Conservation (phyloP, 2,888 invertebrate species). For the Acrobasis suavella region DNA sequence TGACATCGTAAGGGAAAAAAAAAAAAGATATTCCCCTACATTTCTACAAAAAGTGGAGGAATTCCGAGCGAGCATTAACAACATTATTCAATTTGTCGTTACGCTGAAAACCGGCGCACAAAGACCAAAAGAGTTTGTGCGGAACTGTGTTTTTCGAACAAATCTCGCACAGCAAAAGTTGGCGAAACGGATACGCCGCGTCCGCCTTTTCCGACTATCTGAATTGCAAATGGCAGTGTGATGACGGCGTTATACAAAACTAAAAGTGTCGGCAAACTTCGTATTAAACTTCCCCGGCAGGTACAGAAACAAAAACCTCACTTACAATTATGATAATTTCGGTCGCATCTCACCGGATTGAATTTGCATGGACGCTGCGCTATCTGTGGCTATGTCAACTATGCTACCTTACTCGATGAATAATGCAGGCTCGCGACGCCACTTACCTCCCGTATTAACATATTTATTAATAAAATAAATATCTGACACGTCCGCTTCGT, state of each 20-base stretch:
- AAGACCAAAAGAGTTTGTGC: constrained; percentile 14
- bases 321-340: constrained; percentile 80
- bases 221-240: constrained; percentile 78
- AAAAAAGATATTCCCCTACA: constrained; percentile 2
- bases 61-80: constrained; percentile 18
- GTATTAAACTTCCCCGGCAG: constrained; percentile 77
- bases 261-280: constrained; percentile 81
- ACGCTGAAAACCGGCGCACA: constrained; percentile 12
- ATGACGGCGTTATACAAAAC: constrained; percentile 78
- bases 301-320: constrained; percentile 81
- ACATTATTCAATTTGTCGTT: constrained; percentile 24
- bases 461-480: constrained; percentile 83
- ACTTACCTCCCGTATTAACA: constrained; percentile 79
- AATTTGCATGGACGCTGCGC: constrained; percentile 77
- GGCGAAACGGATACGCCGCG: constrained; percentile 56
- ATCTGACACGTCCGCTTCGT: constrained; percentile 67
- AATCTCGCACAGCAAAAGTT: constrained; percentile 66
- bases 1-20: neutral
- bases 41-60: constrained; percentile 4
- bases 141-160: constrained; percentile 70
- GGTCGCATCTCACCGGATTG: constrained; percentile 77
- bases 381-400: constrained; percentile 80
- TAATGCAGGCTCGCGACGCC: constrained; percentile 71
- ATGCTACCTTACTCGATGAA: constrained; percentile 74
- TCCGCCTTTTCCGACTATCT: constrained; percentile 78